These are phyloP conservation scores for Pelodiscus sinensis DNA, from an alignment of 2,113 vertebrate species.

Conservation along the genomic window DNA sequence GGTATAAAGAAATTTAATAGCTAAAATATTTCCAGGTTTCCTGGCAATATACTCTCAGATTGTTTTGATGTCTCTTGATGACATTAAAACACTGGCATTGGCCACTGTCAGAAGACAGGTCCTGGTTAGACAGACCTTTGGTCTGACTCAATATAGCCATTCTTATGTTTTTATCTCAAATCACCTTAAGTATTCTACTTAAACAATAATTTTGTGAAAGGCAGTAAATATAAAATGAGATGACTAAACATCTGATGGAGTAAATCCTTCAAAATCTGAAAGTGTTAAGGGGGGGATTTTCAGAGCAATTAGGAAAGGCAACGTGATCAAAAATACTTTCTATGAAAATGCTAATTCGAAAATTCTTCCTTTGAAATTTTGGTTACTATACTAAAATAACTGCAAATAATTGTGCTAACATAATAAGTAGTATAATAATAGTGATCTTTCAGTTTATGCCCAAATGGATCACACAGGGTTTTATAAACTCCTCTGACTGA, in stretches of 20 bases:
- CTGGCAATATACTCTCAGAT: not conserved
- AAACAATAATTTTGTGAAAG: conserved; percentile 24
- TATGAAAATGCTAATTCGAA: not conserved
- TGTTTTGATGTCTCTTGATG: not conserved
- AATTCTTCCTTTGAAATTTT: conserved; percentile 27
- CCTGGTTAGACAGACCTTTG: too few species aligned
- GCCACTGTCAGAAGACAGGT: too few species aligned
- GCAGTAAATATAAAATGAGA: conserved; percentile 3
- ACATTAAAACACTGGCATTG: too few species aligned
- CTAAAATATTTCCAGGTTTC: not conserved
- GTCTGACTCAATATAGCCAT: too few species aligned
- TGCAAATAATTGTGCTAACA: conserved; percentile 37
- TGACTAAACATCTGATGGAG: conserved; percentile 49
- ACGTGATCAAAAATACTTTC: not conserved
- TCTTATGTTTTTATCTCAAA: not conserved
- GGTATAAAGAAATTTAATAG: conserved; percentile 13
- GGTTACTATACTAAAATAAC: conserved; percentile 62
- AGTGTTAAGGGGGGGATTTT: not conserved
- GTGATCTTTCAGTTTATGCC: not conserved
- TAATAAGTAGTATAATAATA: conserved; percentile 25
- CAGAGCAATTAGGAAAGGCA: conserved; percentile 6
- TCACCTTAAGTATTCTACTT: not conserved
- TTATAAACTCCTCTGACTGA: not conserved
- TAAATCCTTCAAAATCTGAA: not conserved
- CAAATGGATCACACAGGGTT: not conserved